These are phyloP conservation scores for Sturnira hondurensis DNA, from an alignment of 2,113 vertebrate genomes.

Conservation along the genomic window DNA sequence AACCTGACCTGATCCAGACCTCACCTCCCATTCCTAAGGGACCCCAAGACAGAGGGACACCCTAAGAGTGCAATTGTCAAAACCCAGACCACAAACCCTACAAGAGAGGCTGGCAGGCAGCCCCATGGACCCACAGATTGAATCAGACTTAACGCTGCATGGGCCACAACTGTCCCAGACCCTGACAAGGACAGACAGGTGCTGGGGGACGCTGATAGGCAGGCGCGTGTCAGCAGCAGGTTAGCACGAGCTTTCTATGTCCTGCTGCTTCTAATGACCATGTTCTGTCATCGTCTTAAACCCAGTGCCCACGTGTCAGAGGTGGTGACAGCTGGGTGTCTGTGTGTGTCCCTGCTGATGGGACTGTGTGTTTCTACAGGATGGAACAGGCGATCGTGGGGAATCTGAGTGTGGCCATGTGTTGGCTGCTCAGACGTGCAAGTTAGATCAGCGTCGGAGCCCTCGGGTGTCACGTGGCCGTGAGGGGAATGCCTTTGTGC, in stretches of 20 bases:
- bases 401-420: neutral
- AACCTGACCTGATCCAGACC: neutral
- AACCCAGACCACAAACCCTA: neutral
- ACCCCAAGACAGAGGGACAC: neutral
- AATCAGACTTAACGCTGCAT: neutral
- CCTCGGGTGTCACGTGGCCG: neutral
- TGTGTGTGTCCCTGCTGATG: too few species aligned
- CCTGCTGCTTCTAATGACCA: neutral
- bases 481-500: neutral
- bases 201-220: fast-evolving
- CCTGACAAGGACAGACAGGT: neutral
- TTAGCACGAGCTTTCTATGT: neutral
- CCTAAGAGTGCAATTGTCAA: neutral
- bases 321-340: neutral
- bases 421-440: neutral
- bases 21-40: neutral
- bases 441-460: neutral
- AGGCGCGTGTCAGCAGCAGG: neutral
- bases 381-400: neutral
- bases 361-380: neutral
- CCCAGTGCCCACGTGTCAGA: neutral
- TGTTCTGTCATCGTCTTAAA: neutral
- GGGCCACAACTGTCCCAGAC: fast-evolving
- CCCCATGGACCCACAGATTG: neutral
- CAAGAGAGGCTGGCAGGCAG: neutral